Base-by-base conservation (phyloP, 2,797 vertebrate genomes). In the Benthosema pterotum region DNA sequence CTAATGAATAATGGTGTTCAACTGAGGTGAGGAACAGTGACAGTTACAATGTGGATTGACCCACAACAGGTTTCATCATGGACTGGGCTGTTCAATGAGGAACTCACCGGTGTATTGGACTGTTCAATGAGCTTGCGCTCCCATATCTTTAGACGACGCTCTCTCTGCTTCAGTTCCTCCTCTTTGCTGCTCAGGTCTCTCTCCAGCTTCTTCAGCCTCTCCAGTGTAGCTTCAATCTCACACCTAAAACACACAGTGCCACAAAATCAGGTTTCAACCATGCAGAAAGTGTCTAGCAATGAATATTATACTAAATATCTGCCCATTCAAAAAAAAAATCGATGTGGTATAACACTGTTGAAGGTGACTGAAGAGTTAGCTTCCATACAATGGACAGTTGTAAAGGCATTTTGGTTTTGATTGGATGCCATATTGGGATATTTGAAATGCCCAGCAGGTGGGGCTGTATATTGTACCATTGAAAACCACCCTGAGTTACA, bases 111-210 rank as follows among this genome's bases (percentile, higher is more conserved):
- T 63, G 93, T 95, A 90, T 93, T 96, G 85, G 97, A 99, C 85
- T 99, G 96, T 53, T 99, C 95, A 0, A 97, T 94, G 79, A 99
- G 94, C 84, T 99, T 97, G 75, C 95, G 94, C 91, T 99, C 97
- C 97, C 98, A 99, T 94, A 98, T 95, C 91, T 92, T 98, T 46
- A 99, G 87, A 18, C 95, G 95, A 25, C 91, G 92, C 79, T 99
- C 97, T 69, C 97, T 89, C 81, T 97, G 95, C 87, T 97, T 98
- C 73, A 99, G 91, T 78, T 96, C 96, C 88, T 99, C 96, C 86
- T 99, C 98, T 88, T 99, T 99, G 83, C 92, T 95, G 88, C 97
- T 99, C 90, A 99, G 92, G 88, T 99, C 97, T 78, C 96, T 94
- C 90, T 99, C 98, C 89, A 99, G 90, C 92, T 95, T 98, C 93